phyloP scores from a whole-genome alignment of 2,113 vertebrate species.

The Scartelaos histophorus region DNA sequence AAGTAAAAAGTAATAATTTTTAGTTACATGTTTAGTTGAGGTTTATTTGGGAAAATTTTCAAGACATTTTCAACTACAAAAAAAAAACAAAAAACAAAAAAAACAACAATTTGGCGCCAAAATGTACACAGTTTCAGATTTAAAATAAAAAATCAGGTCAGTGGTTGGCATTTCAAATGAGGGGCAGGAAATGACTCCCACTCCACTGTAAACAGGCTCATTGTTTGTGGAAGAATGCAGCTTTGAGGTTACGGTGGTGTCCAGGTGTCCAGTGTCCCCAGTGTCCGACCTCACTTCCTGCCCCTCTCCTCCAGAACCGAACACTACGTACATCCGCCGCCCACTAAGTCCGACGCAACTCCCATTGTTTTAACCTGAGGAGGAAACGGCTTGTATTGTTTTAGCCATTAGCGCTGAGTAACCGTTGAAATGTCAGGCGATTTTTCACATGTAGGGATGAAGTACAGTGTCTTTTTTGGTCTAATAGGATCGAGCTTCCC shows the following conservation, averaged over 20 bases:
- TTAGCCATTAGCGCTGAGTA: slow-evolving; percentile 28
- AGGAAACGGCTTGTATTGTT: slow-evolving; percentile 53
- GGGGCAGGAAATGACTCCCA: slow-evolving; percentile 53
- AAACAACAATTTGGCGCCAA: background rate
- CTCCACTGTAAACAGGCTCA: slow-evolving; percentile 54
- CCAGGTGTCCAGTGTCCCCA: slow-evolving; percentile 72
- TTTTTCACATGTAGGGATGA: slow-evolving; percentile 29
- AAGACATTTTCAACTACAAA: too few species aligned
- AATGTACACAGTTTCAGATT: background rate
- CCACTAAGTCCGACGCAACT: slow-evolving; percentile 12
- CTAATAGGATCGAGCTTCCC: background rate
- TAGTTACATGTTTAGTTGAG: too few species aligned
- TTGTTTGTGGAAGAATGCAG: slow-evolving; percentile 67
- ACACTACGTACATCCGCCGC: slow-evolving; percentile 50
- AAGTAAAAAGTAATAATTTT: too few species aligned
- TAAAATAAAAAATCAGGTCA: slow-evolving; percentile 15
- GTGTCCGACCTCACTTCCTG: slow-evolving; percentile 69
- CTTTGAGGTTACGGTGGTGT: slow-evolving; percentile 44
- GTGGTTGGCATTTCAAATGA: slow-evolving; percentile 5
- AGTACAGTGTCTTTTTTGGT: background rate
- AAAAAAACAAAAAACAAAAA: too few species aligned
- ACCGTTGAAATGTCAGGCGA: slow-evolving; percentile 35
- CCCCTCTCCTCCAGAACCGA: slow-evolving; percentile 42
- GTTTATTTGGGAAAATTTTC: too few species aligned
- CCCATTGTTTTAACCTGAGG: slow-evolving; percentile 60